phyloP scores from a whole-genome alignment of 2,797 vertebrate species.

The Chromis chromis region DNA sequence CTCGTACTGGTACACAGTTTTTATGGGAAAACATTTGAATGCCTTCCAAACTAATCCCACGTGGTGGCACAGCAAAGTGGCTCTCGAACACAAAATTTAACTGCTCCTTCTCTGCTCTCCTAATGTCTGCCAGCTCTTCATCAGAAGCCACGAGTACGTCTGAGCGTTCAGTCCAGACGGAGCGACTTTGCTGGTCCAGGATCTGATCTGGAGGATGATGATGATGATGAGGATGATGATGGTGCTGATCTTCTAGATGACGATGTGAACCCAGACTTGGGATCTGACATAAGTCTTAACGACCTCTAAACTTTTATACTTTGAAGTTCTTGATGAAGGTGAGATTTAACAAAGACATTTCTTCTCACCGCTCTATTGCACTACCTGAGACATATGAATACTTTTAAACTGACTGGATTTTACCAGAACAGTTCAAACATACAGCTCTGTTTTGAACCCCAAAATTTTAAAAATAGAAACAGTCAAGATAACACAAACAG shows the following conservation, averaged over 20 bases:
- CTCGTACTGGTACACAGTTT: slow-evolving; percentile 12
- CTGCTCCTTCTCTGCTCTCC: slow-evolving; percentile 33
- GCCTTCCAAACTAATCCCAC: slow-evolving; percentile 50
- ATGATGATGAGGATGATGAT: slow-evolving; percentile 31
- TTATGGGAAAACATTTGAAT: slow-evolving; percentile 54
- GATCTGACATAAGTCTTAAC: slow-evolving; percentile 83
- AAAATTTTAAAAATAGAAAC: slow-evolving; percentile 19
- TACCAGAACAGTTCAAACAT: not conserved
- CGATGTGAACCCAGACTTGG: slow-evolving; percentile 71
- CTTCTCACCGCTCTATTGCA: not conserved
- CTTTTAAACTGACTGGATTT: not conserved
- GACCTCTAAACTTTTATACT: slow-evolving; percentile 78
- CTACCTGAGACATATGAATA: not conserved
- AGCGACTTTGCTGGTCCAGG: slow-evolving; percentile 69
- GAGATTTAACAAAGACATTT: slow-evolving; percentile 10
- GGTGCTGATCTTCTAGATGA: slow-evolving; percentile 55
- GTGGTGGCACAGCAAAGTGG: slow-evolving; percentile 17
- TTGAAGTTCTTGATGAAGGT: not conserved
- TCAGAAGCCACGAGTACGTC: slow-evolving; percentile 50
- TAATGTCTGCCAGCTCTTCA: slow-evolving; percentile 53
- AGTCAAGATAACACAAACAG: slow-evolving; percentile 9
- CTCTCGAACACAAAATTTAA: slow-evolving; percentile 29
- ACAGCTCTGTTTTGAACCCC: not conserved
- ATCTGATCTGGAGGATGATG: slow-evolving; percentile 72
- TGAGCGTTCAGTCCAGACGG: slow-evolving; percentile 68